Conservation (phyloP, 1,140 invertebrate species). For the Ooceraea biroi region DNA sequence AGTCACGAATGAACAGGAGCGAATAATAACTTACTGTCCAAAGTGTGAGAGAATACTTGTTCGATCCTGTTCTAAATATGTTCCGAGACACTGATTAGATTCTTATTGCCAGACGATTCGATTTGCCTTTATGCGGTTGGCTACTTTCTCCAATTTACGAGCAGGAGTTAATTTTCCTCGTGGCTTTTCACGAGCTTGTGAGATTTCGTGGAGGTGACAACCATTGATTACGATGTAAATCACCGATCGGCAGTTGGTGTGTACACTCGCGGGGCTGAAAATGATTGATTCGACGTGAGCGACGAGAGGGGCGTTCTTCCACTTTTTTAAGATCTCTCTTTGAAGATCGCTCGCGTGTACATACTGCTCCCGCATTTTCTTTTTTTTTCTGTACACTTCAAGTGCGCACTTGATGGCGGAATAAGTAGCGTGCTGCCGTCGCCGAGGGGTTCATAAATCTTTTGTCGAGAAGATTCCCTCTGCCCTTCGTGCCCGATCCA, state of each 20-base stretch:
- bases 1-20: neutral
- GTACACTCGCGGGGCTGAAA: constrained; percentile 29
- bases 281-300: constrained; percentile 66
- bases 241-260: constrained; percentile 13
- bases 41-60: too few relatives aligned
- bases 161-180: neutral
- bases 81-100: too few relatives aligned
- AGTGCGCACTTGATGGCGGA: constrained; percentile 77
- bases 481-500: constrained; percentile 68
- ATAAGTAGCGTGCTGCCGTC: constrained; percentile 79
- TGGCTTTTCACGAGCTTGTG: neutral
- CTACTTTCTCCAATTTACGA: neutral
- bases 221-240: constrained; percentile 30
- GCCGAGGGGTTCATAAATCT: constrained; percentile 80
- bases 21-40: too few relatives aligned
- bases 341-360: constrained; percentile 70
- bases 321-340: constrained; percentile 66
- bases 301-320: neutral
- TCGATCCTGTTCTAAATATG: too few relatives aligned
- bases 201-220: neutral
- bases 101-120: too few relatives aligned
- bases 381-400: constrained; percentile 74
- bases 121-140: too few relatives aligned
- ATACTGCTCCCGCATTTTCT: constrained; percentile 64
- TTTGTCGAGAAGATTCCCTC: constrained; percentile 78